Base-by-base conservation (phyloP, 2,888 invertebrate species). In the Opisthograptis luteolata region DNA sequence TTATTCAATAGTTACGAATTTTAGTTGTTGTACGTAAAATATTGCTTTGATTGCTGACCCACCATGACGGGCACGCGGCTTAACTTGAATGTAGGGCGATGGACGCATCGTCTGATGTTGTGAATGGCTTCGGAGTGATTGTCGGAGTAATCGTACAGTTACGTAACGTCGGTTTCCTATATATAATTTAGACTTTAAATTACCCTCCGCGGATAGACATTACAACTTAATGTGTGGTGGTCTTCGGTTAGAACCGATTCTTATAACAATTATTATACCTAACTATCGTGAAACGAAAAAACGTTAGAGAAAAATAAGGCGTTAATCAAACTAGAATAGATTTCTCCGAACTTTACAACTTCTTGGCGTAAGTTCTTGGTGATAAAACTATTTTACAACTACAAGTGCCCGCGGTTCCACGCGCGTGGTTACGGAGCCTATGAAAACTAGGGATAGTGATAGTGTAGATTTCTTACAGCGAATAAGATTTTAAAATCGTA, bases 131-230 rank as follows among this genome's bases (percentile, higher is more conserved):
- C 34, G 14, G 32, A 27, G 14, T 13, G 25, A 40, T 42, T 14
- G 37, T 19, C 10, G 3, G 35, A 20, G 31, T 25, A 10, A 30
- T 30, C 13, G 13, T 15, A 5, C 7, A 30, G 31, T 49, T 49
- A 42, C 37, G 48, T 31, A 49, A 42, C 32, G 35, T 9, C 19
- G 28, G 37, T 42, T 42, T 42, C 48, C 36, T 37, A 49, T 32
- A 42, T 37, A 49, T 32, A 42, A 49, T 49, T 49, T 49, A 20
- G 42, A 36, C 31, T 10, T 10, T 14, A 37, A 49, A 49, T 42
- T 37, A 42, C 31, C 31, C 31, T 31, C 37, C 24, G 25, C 30
- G 20, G 42, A 34, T 35, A 25, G 15, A 37, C 15, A 42, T 42
- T 42, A 42, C 25, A 10, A 31, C 14, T 27, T 46, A 40, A 40